A percentile compares a stretch with the other conserved stretches of the same genome.
phyloP scores from a whole-genome alignment of 2,113 vertebrate genomes.

The Bostrychus sinensis region DNA sequence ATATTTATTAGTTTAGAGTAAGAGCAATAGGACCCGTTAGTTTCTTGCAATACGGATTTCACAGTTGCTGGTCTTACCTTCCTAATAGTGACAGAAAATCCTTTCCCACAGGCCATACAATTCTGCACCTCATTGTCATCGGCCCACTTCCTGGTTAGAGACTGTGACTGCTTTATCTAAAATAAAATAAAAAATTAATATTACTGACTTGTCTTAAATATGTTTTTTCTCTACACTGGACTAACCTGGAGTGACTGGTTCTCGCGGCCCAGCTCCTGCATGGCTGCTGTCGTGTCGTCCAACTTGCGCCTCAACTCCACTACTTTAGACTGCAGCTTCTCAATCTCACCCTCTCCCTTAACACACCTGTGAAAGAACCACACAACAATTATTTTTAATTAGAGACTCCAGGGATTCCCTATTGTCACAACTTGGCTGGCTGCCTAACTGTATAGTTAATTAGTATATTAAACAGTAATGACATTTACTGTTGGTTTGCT shows the following conservation, averaged over 20 bases:
- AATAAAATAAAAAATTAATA: background rate
- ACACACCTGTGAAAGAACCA: constrained; percentile 83
- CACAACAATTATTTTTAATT: background rate
- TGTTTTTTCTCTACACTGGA: too few species aligned
- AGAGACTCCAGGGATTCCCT: background rate
- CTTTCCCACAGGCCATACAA: constrained; percentile 96
- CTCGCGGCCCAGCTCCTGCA: constrained; percentile 96
- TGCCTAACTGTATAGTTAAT: constrained; percentile 4
- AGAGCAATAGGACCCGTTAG: too few species aligned
- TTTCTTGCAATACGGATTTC: background rate
- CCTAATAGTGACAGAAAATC: constrained; percentile 92
- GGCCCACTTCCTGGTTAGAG: constrained; percentile 95
- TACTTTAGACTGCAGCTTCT: constrained; percentile 94
- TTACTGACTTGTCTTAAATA: background rate
- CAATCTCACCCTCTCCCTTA: constrained; percentile 97
- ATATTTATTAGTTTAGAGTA: background rate
- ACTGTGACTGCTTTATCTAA: constrained; percentile 96
- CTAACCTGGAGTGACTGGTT: constrained; percentile 96
- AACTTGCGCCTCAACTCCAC: constrained; percentile 93
- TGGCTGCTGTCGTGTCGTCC: constrained; percentile 95
- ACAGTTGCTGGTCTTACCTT: constrained; percentile 80
- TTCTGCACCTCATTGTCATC: constrained; percentile 97
- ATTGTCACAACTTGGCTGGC: background rate
- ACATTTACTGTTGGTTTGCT: background rate
- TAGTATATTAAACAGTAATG: background rate